Conservation (phyloP, 2,113 vertebrate genomes). For the Craseonycteris thonglongyai region DNA sequence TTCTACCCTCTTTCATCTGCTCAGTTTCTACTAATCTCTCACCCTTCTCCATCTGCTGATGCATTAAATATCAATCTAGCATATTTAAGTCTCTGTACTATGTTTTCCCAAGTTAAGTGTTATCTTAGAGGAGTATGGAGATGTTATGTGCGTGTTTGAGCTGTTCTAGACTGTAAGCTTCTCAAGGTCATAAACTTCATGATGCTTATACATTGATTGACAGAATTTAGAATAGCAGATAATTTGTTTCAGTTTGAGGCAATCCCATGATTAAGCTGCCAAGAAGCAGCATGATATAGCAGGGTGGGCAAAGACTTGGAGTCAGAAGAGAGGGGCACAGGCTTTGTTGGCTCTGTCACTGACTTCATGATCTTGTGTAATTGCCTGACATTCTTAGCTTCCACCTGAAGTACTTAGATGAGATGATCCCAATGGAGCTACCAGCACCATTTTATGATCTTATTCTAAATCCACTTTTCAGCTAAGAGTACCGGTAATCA, state of each 20-base stretch:
- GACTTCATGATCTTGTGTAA: background rate
- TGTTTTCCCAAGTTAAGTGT: background rate
- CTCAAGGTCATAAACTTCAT: background rate
- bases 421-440: background rate
- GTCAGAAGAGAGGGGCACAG: background rate
- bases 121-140: background rate
- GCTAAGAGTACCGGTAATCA: background rate
- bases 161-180: background rate
- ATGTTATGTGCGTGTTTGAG: background rate
- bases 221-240: background rate
- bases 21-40: background rate
- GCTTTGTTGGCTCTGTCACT: background rate
- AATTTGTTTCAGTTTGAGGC: background rate
- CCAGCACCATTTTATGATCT: background rate
- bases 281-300: background rate
- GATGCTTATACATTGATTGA: background rate
- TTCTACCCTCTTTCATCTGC: background rate
- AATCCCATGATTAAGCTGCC: background rate
- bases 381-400: background rate
- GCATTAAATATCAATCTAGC: background rate
- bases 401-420: background rate
- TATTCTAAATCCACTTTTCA: background rate
- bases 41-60: background rate
- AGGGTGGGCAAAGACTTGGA: background rate
- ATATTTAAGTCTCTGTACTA: background rate